Evolutionary conservation across 2,113 vertebrate genomes (phyloP).

Genomic region (Paramisgurnus dabryanus): DNA sequence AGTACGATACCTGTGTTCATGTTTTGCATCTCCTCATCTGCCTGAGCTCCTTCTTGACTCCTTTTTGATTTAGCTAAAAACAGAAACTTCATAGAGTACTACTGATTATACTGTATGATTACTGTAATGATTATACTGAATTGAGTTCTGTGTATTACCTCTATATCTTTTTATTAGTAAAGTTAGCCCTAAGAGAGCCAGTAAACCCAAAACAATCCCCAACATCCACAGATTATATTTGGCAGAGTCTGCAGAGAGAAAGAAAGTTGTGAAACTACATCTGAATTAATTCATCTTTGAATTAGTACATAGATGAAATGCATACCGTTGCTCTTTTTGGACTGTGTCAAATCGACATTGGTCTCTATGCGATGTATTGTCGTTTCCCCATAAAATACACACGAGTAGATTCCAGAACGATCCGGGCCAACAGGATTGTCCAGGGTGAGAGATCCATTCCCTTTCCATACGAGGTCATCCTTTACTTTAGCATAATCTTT

Average conservation of each 20-base stretch:
- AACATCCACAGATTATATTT: slow-evolving; percentile 50
- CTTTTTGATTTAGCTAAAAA: slow-evolving; percentile 38
- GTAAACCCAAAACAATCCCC: slow-evolving; percentile 30
- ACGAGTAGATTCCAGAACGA: slow-evolving; percentile 52
- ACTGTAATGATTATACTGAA: too few relatives aligned
- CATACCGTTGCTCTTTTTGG: slow-evolving; percentile 14
- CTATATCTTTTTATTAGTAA: slow-evolving; percentile 38
- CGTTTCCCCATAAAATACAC: slow-evolving; percentile 29
- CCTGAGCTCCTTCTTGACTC: neutral
- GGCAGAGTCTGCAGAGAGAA: neutral
- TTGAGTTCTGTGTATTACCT: slow-evolving; percentile 45
- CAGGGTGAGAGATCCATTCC: slow-evolving; percentile 51
- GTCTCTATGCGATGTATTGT: slow-evolving; percentile 41
- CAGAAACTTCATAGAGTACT: too few relatives aligned
- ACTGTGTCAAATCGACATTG: slow-evolving; percentile 9
- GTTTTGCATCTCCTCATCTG: slow-evolving; percentile 50
- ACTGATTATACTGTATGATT: too few relatives aligned
- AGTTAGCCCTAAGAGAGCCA: slow-evolving; percentile 22
- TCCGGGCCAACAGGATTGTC: slow-evolving; percentile 18
- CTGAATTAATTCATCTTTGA: too few relatives aligned
- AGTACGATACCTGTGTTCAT: slow-evolving; percentile 30
- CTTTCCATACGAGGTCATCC: neutral
- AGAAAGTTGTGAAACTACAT: neutral
- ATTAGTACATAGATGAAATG: neutral
- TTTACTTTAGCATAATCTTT: slow-evolving; percentile 37